A percentile compares a stretch with the other conserved stretches of the same genome.
Conservation (phyloP, 1,140 invertebrate species). For the Drosophila tsacasi region DNA sequence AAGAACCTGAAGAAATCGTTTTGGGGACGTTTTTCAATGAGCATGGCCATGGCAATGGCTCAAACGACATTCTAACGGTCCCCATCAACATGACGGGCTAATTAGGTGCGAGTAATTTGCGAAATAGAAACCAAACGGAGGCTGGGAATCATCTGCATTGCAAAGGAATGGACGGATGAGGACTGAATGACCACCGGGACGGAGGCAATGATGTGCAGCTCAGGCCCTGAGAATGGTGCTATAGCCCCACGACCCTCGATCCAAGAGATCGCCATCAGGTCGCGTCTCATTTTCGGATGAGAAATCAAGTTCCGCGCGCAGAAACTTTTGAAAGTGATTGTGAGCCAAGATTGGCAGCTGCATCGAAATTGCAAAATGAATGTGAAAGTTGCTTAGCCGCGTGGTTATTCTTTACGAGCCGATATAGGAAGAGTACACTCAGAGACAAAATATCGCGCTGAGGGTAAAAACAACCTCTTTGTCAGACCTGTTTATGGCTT, state of each 20-base stretch:
- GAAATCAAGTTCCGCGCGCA: constrained; percentile 41
- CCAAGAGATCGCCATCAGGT: constrained; percentile 14
- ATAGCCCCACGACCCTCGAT: constrained; percentile 15
- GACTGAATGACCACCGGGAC: not conserved
- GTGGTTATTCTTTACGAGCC: constrained; percentile 37
- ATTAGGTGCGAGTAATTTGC: constrained; percentile 69
- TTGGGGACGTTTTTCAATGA: constrained; percentile 67
- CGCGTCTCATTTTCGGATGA: constrained; percentile 33
- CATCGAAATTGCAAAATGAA: constrained; percentile 69
- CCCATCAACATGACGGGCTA: constrained; percentile 52
- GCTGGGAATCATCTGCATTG: constrained; percentile 60
- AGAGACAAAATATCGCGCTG: constrained; percentile 5
- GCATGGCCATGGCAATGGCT: constrained; percentile 49
- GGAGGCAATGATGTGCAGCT: constrained; percentile 34
- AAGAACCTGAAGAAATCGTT: constrained; percentile 43
- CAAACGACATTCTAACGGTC: constrained; percentile 61
- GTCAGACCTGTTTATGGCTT: constrained; percentile 20
- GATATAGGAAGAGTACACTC: constrained; percentile 29
- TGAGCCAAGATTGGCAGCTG: constrained; percentile 60
- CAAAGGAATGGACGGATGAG: not conserved
- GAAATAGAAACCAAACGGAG: constrained; percentile 24
- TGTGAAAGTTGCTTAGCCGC: constrained; percentile 73
- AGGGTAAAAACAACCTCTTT: not conserved
- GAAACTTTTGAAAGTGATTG: constrained; percentile 70
- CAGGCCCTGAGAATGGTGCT: constrained; percentile 61